Evolutionary conservation across 2,797 vertebrate genomes (phyloP), one percentile per base, ranked within the genome.

Genomic region (Pterois miles): DNA sequence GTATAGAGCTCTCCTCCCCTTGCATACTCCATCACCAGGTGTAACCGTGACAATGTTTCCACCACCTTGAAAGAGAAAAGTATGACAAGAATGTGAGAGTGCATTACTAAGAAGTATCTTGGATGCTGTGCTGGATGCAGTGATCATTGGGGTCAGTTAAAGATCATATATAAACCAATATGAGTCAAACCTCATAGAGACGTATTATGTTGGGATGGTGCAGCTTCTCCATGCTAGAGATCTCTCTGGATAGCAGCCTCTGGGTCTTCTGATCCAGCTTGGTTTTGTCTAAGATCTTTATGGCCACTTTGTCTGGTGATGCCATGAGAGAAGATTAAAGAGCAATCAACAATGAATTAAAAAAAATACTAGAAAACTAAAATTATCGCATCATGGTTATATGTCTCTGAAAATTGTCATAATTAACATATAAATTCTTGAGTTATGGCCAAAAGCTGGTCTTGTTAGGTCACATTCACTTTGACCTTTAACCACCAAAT

Each of bases 181-280:
- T 53, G 48, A 36, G 34, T 64, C 81, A 33, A 40, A 94, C 94
- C 95, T 99, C 98, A 10, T 99, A 99, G 4, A 99, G 96, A 27
- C 98, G 96, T 89, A 99, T 98, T 86, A 99, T 95, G 84, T 99
- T 99, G 79, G 98, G 97, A 73, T 99, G 98, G 68, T 99, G 97
- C n/a, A 99, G 94, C 31, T 96, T 97, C 90, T 99, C 98, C 98
- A 99, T 99, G 94, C 97, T 99, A 50, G 98, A 99, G 90, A 99
- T 99, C 92, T 99, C 98, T 33, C 96, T 93, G 38, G 98, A 99
- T 5, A 99, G 93, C 57, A 99, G 95, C 56, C 95, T 94, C 71
- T 98, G 98, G 2, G 98, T 99, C 90, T 99, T 99, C 92, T 96
- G 96, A 87, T 99, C 98, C 85, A 99, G 90, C 87, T 98, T 98